Evolutionary conservation across 2,113 vertebrate species (phyloP), one percentile per base, ranked within the genome.

Genomic region (Sardina pilchardus): DNA sequence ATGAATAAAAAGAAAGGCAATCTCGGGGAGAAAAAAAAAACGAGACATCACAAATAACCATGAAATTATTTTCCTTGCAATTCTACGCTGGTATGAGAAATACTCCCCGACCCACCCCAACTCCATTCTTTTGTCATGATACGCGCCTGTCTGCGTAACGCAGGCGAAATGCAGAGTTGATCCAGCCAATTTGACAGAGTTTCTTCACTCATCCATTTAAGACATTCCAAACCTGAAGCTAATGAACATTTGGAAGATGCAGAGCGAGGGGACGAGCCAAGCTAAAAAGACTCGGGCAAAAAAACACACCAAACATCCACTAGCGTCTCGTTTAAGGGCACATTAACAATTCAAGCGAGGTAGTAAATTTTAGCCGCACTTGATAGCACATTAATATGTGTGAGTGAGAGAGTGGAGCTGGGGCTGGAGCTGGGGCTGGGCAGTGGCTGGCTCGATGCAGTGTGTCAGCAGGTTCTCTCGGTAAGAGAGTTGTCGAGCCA

Each of bases 1-100:
- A 90, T 92, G 86, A 82, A 91, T 34, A 78, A 34, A 78, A 78
- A 78, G 71, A 78, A 88, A 30, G 30, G 44, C 24, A 53, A 21
- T 84, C 45, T 83, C 85, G 88, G 39, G 39, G 39, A 42, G 89
- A 47, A 47, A 47, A 14, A 47, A n/a, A n/a, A n/a, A n/a, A n/a
- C n/a, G 45, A 71, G 80, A 91, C 90, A 92, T 90, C 87, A 89
- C 82, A 87, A 91, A 93, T 87, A 86, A 84, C 90, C 88, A 84
- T 90, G 87, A 93, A 92, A 91, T 92, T 82, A 92, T 82, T 81
- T 91, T 91, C 88, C 91, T 88, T 90, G 88, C 89, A 87, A 90
- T 85, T 84, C 85, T 89, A 86, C 71, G 87, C 84, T 16, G 8
- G 10, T 12, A 30, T 30, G 63, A 14, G 63, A 71, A 53, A 71